A percentile compares a stretch with the other conserved stretches of the same genome.
Evolutionary conservation across 2,113 vertebrate genomes (phyloP).

Genomic region (Willisornis vidua): DNA sequence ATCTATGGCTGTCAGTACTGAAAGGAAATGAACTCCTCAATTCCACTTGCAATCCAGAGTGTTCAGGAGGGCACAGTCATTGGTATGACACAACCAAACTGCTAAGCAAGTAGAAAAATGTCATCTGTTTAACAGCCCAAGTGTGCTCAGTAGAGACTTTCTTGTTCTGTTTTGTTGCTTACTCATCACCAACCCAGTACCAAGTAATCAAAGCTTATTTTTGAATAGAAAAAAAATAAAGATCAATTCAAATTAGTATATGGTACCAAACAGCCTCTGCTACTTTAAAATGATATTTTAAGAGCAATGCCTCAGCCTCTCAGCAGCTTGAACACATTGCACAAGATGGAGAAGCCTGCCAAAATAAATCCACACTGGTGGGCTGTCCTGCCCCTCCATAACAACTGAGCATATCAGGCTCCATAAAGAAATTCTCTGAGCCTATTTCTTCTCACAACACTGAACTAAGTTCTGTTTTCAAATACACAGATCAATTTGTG

Average conservation of each 20-base stretch:
- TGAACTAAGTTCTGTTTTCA: background rate
- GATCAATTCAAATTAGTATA: background rate
- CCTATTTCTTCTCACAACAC: background rate
- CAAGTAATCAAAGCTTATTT: background rate
- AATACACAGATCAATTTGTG: background rate
- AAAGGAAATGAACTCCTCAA: background rate
- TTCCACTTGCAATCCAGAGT: background rate
- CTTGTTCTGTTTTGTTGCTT: background rate
- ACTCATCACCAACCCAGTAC: background rate
- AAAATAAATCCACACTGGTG: background rate
- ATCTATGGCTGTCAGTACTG: background rate
- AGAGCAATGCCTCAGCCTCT: background rate
- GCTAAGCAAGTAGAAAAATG: background rate
- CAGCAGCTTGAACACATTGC: background rate
- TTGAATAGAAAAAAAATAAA: background rate
- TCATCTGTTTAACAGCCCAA: background rate
- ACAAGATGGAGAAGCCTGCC: background rate
- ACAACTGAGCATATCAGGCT: background rate
- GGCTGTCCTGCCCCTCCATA: background rate
- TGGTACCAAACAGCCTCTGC: background rate
- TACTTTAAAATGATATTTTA: background rate
- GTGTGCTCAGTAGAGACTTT: background rate
- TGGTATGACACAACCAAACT: background rate
- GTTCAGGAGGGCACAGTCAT: background rate
- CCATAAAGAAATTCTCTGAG: background rate